Evolutionary conservation across 2,888 invertebrate species (phyloP), one percentile per base, ranked within the genome.

Genomic region (Galeruca laticollis): DNA sequence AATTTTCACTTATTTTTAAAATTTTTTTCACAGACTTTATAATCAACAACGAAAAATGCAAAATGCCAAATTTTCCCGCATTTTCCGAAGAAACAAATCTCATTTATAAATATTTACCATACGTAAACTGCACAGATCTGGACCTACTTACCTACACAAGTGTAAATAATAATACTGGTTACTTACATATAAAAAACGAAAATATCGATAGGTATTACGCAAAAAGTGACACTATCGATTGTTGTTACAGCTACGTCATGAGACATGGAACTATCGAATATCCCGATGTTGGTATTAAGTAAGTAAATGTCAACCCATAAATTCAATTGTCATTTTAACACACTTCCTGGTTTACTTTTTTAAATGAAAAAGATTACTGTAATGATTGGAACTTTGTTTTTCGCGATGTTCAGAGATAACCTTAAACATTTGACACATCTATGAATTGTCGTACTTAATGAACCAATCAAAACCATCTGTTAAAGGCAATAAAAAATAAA

Each of bases 181-280:
- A 73, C 60, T 70, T 82, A 20, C 76, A 79, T 57, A 71, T 82
- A 6, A 74, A 73, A 57, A 54, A 73, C 37, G 72, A 77, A 11
- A 59, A 70, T 4, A 20, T 77, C 33, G 60, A 68, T 8, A 61
- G 74, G 47, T 74, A 76, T 70, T 77, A 79, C 63, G 63, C 66
- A 26, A 18, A 59, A 11, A 31, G 69, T 9, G 37, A 70, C 18
- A 64, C 70, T 56, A 63, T 80, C 37, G 71, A 66, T 43, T 83
- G 83, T 64, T 82, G 80, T 66, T 80, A 79, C 63, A 78, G 77
- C 35, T 77, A 79, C 54, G 74, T 82, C 15, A 69, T 40, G 26
- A 77, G 82, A 68, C 74, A 75, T 20, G 76, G 72, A 1, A 71
- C 63, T n/a, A 18, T 57, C 18, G 43, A 72, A n/a, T 68, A 65